phyloP scores from a whole-genome alignment of 2,113 vertebrate genomes.

The Cariama cristata region DNA sequence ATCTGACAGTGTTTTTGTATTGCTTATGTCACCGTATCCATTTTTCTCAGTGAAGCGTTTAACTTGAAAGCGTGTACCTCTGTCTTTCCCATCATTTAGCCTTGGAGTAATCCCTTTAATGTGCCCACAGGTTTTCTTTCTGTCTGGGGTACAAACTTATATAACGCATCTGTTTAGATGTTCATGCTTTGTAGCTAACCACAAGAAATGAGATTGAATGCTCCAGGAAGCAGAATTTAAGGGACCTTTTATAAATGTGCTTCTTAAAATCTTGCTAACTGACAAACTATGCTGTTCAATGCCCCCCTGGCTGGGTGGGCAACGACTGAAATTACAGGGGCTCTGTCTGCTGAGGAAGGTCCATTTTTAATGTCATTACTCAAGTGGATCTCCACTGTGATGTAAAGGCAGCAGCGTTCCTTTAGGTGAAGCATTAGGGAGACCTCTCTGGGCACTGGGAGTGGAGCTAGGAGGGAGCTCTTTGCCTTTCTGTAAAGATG shows the following conservation, averaged over 20 bases:
- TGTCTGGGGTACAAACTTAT: not conserved
- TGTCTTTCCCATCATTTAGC: not conserved
- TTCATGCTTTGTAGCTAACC: not conserved
- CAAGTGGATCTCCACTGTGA: not conserved
- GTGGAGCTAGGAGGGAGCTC: not conserved
- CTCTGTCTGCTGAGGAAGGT: not conserved
- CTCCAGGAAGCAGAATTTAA: not conserved
- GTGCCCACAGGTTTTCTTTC: not conserved
- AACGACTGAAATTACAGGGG: not conserved
- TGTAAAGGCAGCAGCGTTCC: not conserved
- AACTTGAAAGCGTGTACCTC: not conserved
- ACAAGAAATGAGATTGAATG: not conserved
- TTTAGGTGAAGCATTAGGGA: not conserved
- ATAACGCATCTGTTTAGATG: not conserved
- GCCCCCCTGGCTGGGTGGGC: not conserved
- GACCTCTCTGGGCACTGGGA: not conserved
- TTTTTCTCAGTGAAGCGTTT: not conserved
- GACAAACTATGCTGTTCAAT: not conserved
- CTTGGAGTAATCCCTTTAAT: not conserved
- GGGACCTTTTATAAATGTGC: not conserved
- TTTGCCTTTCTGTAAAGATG: not conserved
- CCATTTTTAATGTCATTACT: not conserved
- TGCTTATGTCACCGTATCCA: not conserved
- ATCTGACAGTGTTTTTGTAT: not conserved
- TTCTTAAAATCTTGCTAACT: not conserved